Base-by-base conservation (phyloP, 1,140 invertebrate genomes). In the Listronotus bonariensis region DNA sequence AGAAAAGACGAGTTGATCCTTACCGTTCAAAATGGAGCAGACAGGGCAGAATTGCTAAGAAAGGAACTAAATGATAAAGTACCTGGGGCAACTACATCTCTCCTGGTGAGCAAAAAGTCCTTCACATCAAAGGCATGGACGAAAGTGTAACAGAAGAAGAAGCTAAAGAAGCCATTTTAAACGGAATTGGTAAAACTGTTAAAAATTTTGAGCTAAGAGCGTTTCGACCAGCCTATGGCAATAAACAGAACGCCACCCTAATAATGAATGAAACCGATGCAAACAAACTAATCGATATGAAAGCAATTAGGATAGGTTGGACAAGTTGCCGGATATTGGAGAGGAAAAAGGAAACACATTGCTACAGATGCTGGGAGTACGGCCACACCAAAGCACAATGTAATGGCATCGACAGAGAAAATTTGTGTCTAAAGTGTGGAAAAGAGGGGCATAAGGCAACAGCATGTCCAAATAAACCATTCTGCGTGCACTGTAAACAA, bases 331-430 rank as follows among this genome's bases (percentile, higher is more conserved):
- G 42, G n/a, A 38, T 67, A n/a, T 9, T 18, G 26, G 40, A 57
- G 15, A 55, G 53, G 38, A 51, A 49, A 14, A 34, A 62, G 4
- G 14, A 46, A 12, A 9, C 14, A 11, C 55, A 40, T 41, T 67
- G 53, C 58, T 56, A 49, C 12, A 67, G 45, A 36, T 67, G 65
- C 43, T 63, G 59, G 59, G 41, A 36, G 3, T 63, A 51, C n/a
- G 65, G 53, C 6, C 59, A 67, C 31, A 40, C 26, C 1, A 34
- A 17, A 36, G 9, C 6, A 17, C 12, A 56, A 1, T 63, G 65
- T 34, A 49, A 32, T 1, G 58, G 40, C 0, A n/a, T 14, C 3
- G 53, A 67, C 32, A 63, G 65, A 42, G 14, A 26, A 7, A 14
- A 36, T 6, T 12, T 51, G 14, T 67, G 59, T 26, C 17, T 40